Evolutionary conservation across 2,797 vertebrate species (phyloP), one percentile per base, ranked within the genome.

Genomic region (Falco peregrinus): DNA sequence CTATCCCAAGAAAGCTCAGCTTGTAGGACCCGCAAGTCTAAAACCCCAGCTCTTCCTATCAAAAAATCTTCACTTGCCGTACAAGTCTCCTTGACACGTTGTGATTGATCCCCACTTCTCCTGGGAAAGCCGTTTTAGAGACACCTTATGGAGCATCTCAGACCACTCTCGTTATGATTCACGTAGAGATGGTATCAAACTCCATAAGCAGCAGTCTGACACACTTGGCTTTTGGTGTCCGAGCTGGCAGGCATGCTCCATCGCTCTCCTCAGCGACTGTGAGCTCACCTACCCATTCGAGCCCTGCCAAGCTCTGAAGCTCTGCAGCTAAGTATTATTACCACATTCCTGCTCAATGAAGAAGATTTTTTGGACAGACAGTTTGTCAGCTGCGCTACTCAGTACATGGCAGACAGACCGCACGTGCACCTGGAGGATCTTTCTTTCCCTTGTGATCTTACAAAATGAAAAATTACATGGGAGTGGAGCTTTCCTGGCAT

Each of bases 401-500:
- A 56, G 64, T n/a, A 56, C 53, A 25, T 9, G 56, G 81, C 71
- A 87, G 65, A 69, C 80, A 93, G 61, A 25, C 71, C 68, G 88
- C 53, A 41, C 1, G 12, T 75, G 43, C 93, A 92, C 84, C 68
- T 74, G 71, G 43, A 74, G 67, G 56, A 78, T 74, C 73, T 29
- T 86, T 73, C 67, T 67, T 87, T 85, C 43, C 50, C 73, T 37
- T 50, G 41, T 73, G 84, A 82, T 87, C 70, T 93, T 80, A 76
- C 75, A 87, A 82, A 86, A 85, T 37, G 67, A 71, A 92, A 89
- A 94, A 75, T 53, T 43, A 89, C 33, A 41, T 29, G 75, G 70
- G 39, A 87, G 68, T 35, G 29, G 50, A 96, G 67, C 90, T 95
- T 94, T 95, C 60, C 37, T 92, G 93, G 91, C 86, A 93, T 0